Base-by-base conservation (phyloP, 2,797 vertebrate genomes). In the Gallinago stenura region DNA sequence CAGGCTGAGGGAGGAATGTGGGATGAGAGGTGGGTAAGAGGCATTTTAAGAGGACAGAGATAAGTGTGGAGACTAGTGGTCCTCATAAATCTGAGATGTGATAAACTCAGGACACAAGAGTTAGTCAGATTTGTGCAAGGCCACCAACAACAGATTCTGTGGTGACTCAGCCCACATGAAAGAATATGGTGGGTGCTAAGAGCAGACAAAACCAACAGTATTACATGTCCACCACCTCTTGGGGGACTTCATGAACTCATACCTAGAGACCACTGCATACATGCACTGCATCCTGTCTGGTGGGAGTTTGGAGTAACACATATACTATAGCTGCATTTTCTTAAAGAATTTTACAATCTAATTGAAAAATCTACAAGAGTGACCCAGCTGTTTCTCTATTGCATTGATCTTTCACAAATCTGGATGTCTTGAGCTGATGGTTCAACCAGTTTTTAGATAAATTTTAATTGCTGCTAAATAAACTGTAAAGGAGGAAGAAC, bases 381-480 rank as follows among this genome's bases (percentile, higher is more conserved):
- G 10, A 33, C 39, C 78, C 4, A 60, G 31, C 2, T 75, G 17
- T 54, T 93, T 71, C 18, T 65, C 15, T 76, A 4, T 65, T 69
- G 15, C 12, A 75, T 9, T 68, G 43, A 65, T 30, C 14, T 58
- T 71, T 57, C 25, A 28, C 31, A 81, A 83, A 61, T 7, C 10
- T 26, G 15, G 9, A 79, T 48, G 7, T 24, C 30, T 66, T 31
- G 16, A 69, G 61, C 26, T 62, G 3, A 10, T 25, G 24, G 9
- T 26, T 90, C 41, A 91, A 57, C 4, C 8, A 57, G 13, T 37
- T 80, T 72, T 71, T 21, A 51, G 56, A 71, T 26, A 71, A 28
- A 51, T 30, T 71, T 64, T 78, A 83, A 73, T 87, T 80, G 46
- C 4, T 91, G 92, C 73, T 60, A 81, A 87, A 69, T 56, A 72